phyloP scores from a whole-genome alignment of 2,888 invertebrate species.

The Aphidius colemani region DNA sequence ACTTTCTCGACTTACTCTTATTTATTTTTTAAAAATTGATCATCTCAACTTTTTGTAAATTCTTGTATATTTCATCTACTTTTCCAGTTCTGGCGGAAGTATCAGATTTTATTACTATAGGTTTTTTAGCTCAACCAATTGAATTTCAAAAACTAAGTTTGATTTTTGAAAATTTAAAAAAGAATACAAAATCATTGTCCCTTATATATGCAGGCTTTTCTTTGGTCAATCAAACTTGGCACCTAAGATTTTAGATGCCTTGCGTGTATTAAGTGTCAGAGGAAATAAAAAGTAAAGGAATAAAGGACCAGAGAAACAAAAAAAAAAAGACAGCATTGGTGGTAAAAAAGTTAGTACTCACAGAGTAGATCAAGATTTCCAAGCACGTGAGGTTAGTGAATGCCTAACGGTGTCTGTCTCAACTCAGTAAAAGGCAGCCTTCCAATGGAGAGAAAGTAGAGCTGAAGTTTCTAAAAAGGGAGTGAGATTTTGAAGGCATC shows the following conservation, averaged over 20 bases:
- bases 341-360: conserved; percentile 39
- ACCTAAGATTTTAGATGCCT: conserved; percentile 18
- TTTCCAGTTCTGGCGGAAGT: no score
- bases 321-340: conserved; percentile 28
- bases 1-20: no score
- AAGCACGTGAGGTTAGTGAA: conserved; percentile 51
- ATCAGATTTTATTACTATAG: no score
- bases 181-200: neutral
- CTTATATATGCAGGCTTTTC: no score
- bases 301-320: conserved; percentile 16
- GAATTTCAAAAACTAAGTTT: neutral
- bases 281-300: conserved; percentile 22
- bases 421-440: conserved; percentile 29
- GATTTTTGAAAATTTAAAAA: neutral
- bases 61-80: no score
- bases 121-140: no score
- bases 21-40: no score
- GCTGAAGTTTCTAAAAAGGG: conserved; percentile 45
- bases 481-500: conserved; percentile 32
- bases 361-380: conserved; percentile 53
- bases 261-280: conserved; percentile 26
- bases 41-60: no score
- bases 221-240: neutral
- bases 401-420: conserved; percentile 18
- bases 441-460: conserved; percentile 38